Evolutionary conservation across 2,113 vertebrate genomes (phyloP), one percentile per base, ranked within the genome.

Genomic region (Brachyhypopomus gauderio): DNA sequence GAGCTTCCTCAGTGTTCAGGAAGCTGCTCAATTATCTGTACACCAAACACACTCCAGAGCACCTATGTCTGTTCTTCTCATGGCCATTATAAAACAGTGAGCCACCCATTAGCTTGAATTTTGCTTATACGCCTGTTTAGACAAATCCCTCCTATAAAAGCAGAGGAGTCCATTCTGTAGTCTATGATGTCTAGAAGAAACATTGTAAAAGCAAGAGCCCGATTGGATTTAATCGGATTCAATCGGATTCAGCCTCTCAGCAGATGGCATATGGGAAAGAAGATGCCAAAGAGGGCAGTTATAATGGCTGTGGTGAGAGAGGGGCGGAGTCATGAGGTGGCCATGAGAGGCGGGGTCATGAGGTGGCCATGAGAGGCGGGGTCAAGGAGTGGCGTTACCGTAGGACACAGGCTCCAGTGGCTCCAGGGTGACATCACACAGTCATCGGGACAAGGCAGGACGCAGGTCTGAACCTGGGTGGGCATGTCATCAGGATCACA

Each of bases 381-480:
- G 38, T 30, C 41, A 41, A 4, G 41, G 9, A 5, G 41, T 3
- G 41, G 5, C 41, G 87, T 88, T 93, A 99, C 98, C 95, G 91
- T 91, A 0, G 95, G 92, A 85, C 97, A 99, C 2, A 52, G 84
- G 91, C 91, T 98, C 98, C 98, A 99, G 0, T 87, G 89, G 78
- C 94, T 96, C 98, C 98, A 99, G 17, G 93, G 89, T 16, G 96
- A 93, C 90, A 96, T 88, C 1, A 96, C 96, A 55, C 97, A 99
- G 84, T 97, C 95, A 19, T 79, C 92, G 73, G 96, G 94, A 79
- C 98, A 99, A 71, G 93, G 93, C 74, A 98, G 87, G 38, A 88
- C 92, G 79, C 98, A 99, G 69, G 94, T 91, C 85, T 95, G 97
- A 23, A 83, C 91, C 80, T 85, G 87, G 0, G 89, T 83, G 3